Evolutionary conservation across 2,888 invertebrate genomes (phyloP), one percentile per base, ranked within the genome.

Genomic region (Ormia ochracea): DNA sequence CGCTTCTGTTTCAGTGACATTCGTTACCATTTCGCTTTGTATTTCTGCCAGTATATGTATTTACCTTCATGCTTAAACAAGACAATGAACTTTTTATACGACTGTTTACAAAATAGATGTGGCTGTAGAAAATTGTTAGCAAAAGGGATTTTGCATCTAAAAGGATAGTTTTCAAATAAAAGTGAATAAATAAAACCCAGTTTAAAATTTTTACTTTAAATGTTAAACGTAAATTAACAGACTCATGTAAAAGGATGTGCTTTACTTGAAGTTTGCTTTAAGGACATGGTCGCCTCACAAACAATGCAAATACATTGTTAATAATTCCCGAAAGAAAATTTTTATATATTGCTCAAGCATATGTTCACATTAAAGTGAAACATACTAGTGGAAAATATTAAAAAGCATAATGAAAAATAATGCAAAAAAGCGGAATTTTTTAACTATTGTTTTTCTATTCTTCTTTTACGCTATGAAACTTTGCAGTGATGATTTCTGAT

Each of bases 401-500:
- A 48, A 48, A 23, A 19, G n/a, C 33, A 48, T 48, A 43, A 52
- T 36, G 31, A 26, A 50, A 59, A 72, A 63, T 28, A 33, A 45
- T 48, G 52, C 33, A 41, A 56, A 50, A 45, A 50, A 45, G 45
- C 36, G 17, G 33, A 9, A 50, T 50, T 50, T 54, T 58, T 23
- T 43, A 14, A 6, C 10, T 7, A 31, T 21, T 79, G 31, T 73
- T 48, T 4, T 4, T 58, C 36, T 41, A 12, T 41, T 28, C 4
- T 63, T 54, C 28, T 69, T 38, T 58, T 58, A 1, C 2, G 17
- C 33, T 48, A 14, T 10, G 23, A 61, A n/a, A 59, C 61, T 36
- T 66, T 61, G 48, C 41, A 56, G 66, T 68, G 80, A 80, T 68
- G 80, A 80, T 48, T 76, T 72, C 69, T 76, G 76, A 76, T 80